These are phyloP conservation scores for Notiomystis cincta DNA, from an alignment of 2,113 vertebrate species.

Conservation along the genomic window DNA sequence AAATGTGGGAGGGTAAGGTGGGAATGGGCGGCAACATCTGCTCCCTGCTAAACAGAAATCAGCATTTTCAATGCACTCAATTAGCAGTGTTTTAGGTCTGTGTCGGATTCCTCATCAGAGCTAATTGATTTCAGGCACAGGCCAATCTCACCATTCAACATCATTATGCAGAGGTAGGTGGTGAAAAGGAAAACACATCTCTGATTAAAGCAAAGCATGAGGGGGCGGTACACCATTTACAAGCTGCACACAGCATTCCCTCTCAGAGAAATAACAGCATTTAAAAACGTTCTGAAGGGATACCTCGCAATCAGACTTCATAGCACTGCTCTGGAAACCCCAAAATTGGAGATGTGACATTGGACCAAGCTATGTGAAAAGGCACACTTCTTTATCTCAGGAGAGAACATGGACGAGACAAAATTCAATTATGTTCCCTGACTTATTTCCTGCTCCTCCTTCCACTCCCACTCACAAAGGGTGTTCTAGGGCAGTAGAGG, in stretches of 20 bases:
- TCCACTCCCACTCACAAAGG: neutral
- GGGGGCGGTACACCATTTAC: neutral
- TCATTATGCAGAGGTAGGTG: conserved; percentile 19
- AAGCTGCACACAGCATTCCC: neutral
- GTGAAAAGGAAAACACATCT: conserved; percentile 38
- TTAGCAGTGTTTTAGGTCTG: conserved; percentile 8
- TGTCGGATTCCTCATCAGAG: conserved; percentile 30
- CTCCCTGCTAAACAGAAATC: neutral
- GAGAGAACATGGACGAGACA: accelerated
- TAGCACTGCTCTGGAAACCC: neutral
- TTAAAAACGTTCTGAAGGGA: neutral
- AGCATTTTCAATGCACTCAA: neutral
- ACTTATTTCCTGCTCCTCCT: neutral
- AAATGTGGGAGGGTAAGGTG: neutral
- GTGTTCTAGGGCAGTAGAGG: neutral
- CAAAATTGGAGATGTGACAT: neutral
- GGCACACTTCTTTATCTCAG: neutral
- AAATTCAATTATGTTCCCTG: neutral
- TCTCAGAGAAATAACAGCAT: neutral
- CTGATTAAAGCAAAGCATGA: conserved; percentile 5
- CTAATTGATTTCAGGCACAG: conserved; percentile 31
- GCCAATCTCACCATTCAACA: conserved; percentile 10
- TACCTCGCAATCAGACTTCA: neutral
- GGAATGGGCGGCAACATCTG: neutral
- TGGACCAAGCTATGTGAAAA: neutral